phyloP scores from a whole-genome alignment of 2,888 invertebrate genomes.

The Apomyelois bistriatella region DNA sequence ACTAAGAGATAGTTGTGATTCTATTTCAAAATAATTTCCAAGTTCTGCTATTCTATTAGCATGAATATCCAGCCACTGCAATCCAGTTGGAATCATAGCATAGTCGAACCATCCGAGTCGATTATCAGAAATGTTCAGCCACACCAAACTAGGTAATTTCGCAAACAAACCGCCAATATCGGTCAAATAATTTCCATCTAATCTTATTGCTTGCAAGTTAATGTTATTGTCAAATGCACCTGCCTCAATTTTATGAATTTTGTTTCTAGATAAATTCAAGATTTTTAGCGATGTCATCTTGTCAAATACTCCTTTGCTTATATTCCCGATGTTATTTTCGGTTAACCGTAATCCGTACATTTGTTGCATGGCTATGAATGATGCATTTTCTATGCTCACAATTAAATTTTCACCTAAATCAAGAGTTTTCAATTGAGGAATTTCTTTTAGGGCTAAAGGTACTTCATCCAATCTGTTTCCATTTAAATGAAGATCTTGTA shows the following conservation, averaged over 20 bases:
- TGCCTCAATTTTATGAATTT: slow-evolving; percentile 87
- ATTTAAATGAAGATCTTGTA: slow-evolving; percentile 91
- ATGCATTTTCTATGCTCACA: slow-evolving; percentile 86
- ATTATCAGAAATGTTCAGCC: slow-evolving; percentile 93
- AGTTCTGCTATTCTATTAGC: slow-evolving; percentile 90
- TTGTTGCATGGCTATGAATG: slow-evolving; percentile 89
- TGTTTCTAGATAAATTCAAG: slow-evolving; percentile 90
- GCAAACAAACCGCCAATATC: slow-evolving; percentile 89
- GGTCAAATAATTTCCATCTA: slow-evolving; percentile 90
- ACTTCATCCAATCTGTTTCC: slow-evolving; percentile 88
- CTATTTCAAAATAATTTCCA: slow-evolving; percentile 91
- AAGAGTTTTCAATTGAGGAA: slow-evolving; percentile 87
- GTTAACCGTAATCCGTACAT: slow-evolving; percentile 90
- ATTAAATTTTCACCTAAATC: slow-evolving; percentile 93
- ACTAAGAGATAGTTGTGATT: slow-evolving; percentile 87
- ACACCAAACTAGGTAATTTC: slow-evolving; percentile 89
- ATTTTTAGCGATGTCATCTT: slow-evolving; percentile 89
- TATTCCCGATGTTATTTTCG: slow-evolving; percentile 90
- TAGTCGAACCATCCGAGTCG: slow-evolving; percentile 91
- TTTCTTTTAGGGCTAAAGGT: slow-evolving; percentile 86
- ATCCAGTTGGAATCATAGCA: slow-evolving; percentile 89
- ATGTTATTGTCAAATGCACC: slow-evolving; percentile 88
- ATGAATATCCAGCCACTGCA: slow-evolving; percentile 92
- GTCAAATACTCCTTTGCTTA: slow-evolving; percentile 88
- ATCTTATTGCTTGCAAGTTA: slow-evolving; percentile 88